Evolutionary conservation across 1,140 invertebrate genomes (phyloP), one percentile per base, ranked within the genome.

Genomic region (Plodia interpunctella): DNA sequence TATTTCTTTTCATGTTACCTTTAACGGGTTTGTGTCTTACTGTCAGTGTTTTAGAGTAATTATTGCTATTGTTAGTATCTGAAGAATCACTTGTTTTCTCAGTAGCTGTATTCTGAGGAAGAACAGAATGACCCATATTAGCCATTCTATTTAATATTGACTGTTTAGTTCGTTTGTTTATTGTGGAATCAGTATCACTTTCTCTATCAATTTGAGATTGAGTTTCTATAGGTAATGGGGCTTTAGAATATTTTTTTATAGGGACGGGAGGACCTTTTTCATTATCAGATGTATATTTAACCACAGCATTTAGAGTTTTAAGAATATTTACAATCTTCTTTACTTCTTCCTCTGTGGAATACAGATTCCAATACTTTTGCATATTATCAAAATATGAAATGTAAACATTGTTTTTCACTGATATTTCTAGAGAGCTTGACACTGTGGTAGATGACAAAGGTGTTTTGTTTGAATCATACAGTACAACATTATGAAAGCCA

Each of bases 101-200:
- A 55, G 57, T 57, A 55, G 56, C 19, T n/a, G 66, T 57, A 66
- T 63, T 55, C 54, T 72, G 30, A 54, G 84, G 86, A 50, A 88
- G 60, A 11, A 88, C 77, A 50, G 86, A 84, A 15, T 87, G 86
- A 19, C 86, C 83, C 75, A 88, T 83, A 57, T 65, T 80, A 51
- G 86, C 83, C 80, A 88, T 87, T 70, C 83, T 78, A 65, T 78
- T 80, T 50, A 88, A 67, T 57, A 88, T 82, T 18, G 78, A 80
- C 56, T 74, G 58, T 71, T 86, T 88, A 49, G 74, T 81, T 74
- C 71, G 84, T 66, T 60, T 78, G 59, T 80, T 81, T 32, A 73
- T 55, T 49, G 76, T 72, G 59, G 73, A 78, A 62, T 87, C 83
- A 61, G 78, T 85, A 57, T 83, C 78, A 76, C 74, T 87, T 61